These are phyloP conservation scores for Heliconius congener DNA, from an alignment of 1,140 invertebrate species.

Conservation along the genomic window DNA sequence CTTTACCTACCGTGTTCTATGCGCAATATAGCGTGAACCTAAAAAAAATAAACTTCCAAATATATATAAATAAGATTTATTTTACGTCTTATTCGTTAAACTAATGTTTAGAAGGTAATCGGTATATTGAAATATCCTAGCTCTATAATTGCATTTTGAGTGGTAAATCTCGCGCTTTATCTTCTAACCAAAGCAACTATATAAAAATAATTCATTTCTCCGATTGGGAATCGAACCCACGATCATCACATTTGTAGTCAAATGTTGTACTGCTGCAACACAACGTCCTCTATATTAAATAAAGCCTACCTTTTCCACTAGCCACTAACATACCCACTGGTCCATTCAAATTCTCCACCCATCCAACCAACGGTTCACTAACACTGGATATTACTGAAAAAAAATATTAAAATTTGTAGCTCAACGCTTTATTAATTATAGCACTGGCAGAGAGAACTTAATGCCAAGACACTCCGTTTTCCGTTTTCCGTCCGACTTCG, in stretches of 20 bases:
- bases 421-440: not conserved
- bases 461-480: too few species aligned
- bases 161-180: too few species aligned
- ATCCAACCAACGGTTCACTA: slow-evolving; percentile 87
- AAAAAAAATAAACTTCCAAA: too few species aligned
- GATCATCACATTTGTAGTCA: not conserved
- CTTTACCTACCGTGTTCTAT: too few species aligned
- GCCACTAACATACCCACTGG: slow-evolving; percentile 90
- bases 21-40: too few species aligned
- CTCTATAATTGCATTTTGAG: too few species aligned
- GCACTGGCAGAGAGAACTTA: too few species aligned
- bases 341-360: slow-evolving; percentile 98
- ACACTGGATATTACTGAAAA: slow-evolving; percentile 84
- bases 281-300: not conserved
- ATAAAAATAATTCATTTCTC: not conserved
- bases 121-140: too few species aligned
- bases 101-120: too few species aligned
- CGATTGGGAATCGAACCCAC: not conserved
- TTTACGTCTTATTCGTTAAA: too few species aligned
- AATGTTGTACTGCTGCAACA: not conserved
- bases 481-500: too few species aligned
- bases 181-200: not conserved
- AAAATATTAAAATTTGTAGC: not conserved
- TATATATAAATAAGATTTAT: too few species aligned
- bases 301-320: slow-evolving; percentile 85